phyloP scores from a whole-genome alignment of 1,140 invertebrate species.

The Trichonephila clavata region DNA sequence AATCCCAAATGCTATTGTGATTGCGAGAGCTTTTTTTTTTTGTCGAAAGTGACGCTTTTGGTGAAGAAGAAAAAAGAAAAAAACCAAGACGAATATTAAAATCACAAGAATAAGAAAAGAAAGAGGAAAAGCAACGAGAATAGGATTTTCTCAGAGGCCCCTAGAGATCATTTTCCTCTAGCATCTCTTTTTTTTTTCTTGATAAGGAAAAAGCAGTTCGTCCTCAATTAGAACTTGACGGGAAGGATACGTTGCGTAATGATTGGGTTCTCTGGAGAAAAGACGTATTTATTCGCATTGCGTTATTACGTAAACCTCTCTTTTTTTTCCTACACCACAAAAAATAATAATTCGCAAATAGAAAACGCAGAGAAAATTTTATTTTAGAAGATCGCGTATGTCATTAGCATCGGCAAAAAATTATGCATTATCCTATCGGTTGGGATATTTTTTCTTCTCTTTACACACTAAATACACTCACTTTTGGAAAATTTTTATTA shows the following conservation, averaged over 20 bases:
- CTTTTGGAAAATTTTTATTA: slow-evolving; percentile 28
- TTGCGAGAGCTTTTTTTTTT: neutral
- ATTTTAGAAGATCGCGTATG: neutral
- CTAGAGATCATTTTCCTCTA: slow-evolving; percentile 44
- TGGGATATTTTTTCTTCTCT: slow-evolving; percentile 2
- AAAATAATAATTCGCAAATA: neutral
- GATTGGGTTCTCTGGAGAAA: slow-evolving; percentile 7
- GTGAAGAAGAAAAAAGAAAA: neutral
- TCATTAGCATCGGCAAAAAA: slow-evolving; percentile 56
- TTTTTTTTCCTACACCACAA: slow-evolving; percentile 24
- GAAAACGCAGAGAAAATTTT: neutral
- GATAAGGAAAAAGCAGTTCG: slow-evolving; percentile 43
- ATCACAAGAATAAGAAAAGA: neutral
- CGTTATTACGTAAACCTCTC: slow-evolving; percentile 43
- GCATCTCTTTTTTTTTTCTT: neutral
- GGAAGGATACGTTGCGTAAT: slow-evolving; percentile 44
- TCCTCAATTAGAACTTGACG: slow-evolving; percentile 61
- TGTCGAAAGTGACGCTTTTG: neutral
- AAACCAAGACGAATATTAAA: neutral
- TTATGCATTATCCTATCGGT: slow-evolving; percentile 53
- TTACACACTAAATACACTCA: slow-evolving; percentile 6
- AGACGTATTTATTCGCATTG: slow-evolving; percentile 46
- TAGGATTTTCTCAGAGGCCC: slow-evolving; percentile 53
- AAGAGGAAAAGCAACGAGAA: neutral
- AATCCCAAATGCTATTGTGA: neutral